A percentile compares a stretch with the other conserved stretches of the same genome.
Conservation (phyloP, 2,888 invertebrate genomes). For the Entomobrya multifasciata region DNA sequence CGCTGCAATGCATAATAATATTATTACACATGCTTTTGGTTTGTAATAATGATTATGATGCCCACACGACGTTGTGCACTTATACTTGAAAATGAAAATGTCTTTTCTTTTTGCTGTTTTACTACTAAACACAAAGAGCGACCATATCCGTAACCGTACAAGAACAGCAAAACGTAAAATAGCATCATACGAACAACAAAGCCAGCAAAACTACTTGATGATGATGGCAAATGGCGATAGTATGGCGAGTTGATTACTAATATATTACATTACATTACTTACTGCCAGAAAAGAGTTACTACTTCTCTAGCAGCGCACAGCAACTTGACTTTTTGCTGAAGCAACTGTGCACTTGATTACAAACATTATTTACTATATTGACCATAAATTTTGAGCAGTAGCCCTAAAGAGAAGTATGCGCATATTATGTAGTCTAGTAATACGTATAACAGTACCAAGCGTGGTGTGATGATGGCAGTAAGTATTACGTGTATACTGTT, state of each 20-base stretch:
- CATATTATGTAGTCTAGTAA: too few species aligned
- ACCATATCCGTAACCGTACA: background rate
- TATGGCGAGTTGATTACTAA: slow-evolving; percentile 46
- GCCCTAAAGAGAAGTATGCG: background rate
- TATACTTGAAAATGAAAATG: background rate
- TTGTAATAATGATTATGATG: background rate
- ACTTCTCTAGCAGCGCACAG: background rate
- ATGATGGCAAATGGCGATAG: slow-evolving; percentile 49
- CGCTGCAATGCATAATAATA: slow-evolving; percentile 47
- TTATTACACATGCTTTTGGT: background rate
- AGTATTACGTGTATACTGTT: too few species aligned
- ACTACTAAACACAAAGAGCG: background rate
- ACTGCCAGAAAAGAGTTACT: slow-evolving; percentile 27
- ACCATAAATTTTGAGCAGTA: slow-evolving; percentile 40
- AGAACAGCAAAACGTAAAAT: background rate
- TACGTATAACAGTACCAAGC: too few species aligned
- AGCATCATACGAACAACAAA: background rate
- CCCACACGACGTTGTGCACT: too few species aligned
- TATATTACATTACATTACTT: slow-evolving; percentile 51
- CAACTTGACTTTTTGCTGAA: background rate
- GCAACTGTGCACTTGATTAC: background rate
- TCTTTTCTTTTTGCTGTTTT: slow-evolving; percentile 25
- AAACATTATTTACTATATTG: slow-evolving; percentile 41
- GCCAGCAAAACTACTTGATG: too few species aligned
- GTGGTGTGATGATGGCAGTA: too few species aligned